A percentile compares a stretch with the other conserved stretches of the same genome.
phyloP scores from a whole-genome alignment of 2,888 invertebrate species.

The Epinotia brunnichana region DNA sequence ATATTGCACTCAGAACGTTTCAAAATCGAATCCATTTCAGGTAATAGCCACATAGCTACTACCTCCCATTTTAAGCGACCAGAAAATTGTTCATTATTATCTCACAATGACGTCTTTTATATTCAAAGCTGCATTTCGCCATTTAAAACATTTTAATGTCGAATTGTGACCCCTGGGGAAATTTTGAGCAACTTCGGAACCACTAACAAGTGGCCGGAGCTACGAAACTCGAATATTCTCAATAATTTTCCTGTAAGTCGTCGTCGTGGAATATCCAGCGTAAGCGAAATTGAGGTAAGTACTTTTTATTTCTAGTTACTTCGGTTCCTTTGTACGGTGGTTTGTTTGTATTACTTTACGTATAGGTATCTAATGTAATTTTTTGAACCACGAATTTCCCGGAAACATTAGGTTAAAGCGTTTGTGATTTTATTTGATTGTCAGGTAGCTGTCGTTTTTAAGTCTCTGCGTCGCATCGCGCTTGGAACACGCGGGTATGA shows the following conservation, averaged over 20 bases:
- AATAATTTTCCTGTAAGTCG: slow-evolving; percentile 36
- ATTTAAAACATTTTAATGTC: slow-evolving; percentile 31
- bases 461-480: too few species aligned
- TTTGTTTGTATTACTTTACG: slow-evolving; percentile 16
- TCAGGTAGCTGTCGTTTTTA: background rate
- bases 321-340: slow-evolving; percentile 1
- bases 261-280: slow-evolving; percentile 20
- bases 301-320: slow-evolving; percentile 25
- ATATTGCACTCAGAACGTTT: background rate
- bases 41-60: background rate
- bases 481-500: background rate
- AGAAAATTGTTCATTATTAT: slow-evolving; percentile 1
- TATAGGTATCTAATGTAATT: slow-evolving; percentile 1
- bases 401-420: background rate
- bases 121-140: slow-evolving; percentile 34
- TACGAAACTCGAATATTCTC: slow-evolving; percentile 26
- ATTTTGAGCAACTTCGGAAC: slow-evolving; percentile 25
- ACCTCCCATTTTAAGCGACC: background rate
- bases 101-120: slow-evolving; percentile 15
- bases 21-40: background rate
- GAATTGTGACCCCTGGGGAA: slow-evolving; percentile 20
- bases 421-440: background rate
- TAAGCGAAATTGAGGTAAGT: slow-evolving; percentile 15
- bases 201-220: slow-evolving; percentile 38
- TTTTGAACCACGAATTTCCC: background rate